phyloP scores from a whole-genome alignment of 2,888 invertebrate genomes.

The Xanthia togata region DNA sequence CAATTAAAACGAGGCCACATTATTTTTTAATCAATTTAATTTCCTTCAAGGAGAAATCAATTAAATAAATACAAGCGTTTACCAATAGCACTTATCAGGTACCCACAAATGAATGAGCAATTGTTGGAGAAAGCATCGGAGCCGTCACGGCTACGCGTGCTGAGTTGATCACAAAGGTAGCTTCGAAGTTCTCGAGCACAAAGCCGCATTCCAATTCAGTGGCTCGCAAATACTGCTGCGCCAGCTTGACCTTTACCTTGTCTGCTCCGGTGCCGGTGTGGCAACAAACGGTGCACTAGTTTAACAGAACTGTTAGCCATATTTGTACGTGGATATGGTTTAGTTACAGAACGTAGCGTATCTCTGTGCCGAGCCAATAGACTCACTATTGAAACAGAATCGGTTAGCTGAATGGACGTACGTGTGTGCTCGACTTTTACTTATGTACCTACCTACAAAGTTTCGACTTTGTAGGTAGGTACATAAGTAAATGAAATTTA shows the following conservation, averaged over 20 bases:
- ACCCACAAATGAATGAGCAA: conserved; percentile 4
- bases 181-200: conserved; percentile 11
- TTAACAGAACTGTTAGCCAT: not conserved
- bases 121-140: not conserved
- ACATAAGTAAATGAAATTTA: not conserved
- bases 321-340: not conserved
- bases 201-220: conserved; percentile 26
- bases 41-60: not conserved
- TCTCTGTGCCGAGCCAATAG: not conserved
- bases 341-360: not conserved
- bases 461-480: too few relatives aligned
- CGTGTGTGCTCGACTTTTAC: not conserved
- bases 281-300: conserved; percentile 1
- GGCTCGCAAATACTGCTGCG: not conserved
- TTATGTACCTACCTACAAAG: too few relatives aligned
- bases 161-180: not conserved
- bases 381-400: not conserved
- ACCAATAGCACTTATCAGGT: not conserved
- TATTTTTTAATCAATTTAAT: too few relatives aligned
- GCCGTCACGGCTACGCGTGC: not conserved
- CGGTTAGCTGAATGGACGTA: not conserved
- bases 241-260: conserved; percentile 23
- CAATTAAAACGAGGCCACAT: not conserved
- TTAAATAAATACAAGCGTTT: not conserved
- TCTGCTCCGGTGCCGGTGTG: not conserved